Conservation (phyloP, 2,113 vertebrate genomes). For the Sula dactylatra region DNA sequence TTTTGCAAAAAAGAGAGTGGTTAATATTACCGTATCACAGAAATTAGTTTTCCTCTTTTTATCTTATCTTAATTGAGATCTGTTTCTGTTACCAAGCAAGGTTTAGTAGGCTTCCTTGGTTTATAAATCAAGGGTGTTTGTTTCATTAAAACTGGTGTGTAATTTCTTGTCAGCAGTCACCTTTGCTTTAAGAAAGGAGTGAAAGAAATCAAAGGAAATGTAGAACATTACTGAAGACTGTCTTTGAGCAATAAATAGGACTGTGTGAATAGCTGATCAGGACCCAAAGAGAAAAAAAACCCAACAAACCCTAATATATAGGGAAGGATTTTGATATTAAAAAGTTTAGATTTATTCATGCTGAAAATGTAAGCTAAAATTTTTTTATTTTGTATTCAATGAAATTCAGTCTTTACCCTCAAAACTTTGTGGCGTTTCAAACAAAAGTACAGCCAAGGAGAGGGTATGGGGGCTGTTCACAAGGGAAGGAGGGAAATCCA, state of each 20-base stretch:
- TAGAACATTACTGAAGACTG: not conserved
- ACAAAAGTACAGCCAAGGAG: not conserved
- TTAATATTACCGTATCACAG: not conserved
- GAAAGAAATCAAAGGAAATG: constrained; percentile 11
- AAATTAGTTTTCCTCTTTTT: constrained; percentile 9
- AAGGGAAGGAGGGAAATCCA: not conserved
- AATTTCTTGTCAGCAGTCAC: constrained; percentile 18
- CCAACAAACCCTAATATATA: not conserved
- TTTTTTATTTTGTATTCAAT: not conserved
- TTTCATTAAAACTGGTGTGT: not conserved
- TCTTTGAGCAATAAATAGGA: not conserved
- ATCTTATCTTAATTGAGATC: not conserved
- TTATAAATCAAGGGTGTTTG: constrained; percentile 23
- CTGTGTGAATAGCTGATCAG: not conserved
- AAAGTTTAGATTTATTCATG: not conserved
- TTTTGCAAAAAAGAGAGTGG: not conserved
- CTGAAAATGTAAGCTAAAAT: not conserved
- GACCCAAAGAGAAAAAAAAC: not conserved
- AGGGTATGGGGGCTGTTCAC: fast-evolving
- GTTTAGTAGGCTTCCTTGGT: not conserved
- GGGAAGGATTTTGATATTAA: not conserved
- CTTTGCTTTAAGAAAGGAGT: not conserved
- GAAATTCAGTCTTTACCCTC: not conserved
- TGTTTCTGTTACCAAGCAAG: constrained; percentile 35
- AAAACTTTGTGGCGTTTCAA: not conserved